Conservation (phyloP, 2,113 vertebrate species). For the Casuarius casuarius region DNA sequence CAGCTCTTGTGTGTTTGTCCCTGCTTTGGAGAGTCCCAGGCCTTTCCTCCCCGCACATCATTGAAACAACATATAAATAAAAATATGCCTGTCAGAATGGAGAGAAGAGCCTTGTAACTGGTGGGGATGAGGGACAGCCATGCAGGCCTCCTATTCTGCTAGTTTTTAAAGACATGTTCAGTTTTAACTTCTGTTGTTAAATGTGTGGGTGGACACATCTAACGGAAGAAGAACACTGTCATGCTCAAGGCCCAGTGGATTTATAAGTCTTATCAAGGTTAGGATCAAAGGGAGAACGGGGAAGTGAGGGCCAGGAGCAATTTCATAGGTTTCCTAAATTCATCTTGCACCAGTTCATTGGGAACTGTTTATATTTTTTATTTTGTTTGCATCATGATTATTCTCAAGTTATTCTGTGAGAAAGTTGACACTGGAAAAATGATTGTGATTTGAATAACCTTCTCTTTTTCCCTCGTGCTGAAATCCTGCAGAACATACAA, state of each 20-base stretch:
- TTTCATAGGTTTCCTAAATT: not conserved
- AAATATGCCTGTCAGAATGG: accelerated
- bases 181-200: not conserved
- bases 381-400: not conserved
- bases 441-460: not conserved
- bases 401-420: not conserved
- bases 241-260: not conserved
- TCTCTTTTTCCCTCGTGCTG: not conserved
- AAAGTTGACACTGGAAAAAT: not conserved
- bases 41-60: not conserved
- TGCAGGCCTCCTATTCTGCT: not conserved
- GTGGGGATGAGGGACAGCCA: not conserved
- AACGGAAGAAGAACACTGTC: not conserved
- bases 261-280: not conserved
- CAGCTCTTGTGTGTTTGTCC: not conserved
- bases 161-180: not conserved
- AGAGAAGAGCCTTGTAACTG: not conserved
- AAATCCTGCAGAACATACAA: not conserved
- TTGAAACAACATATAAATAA: not conserved
- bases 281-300: not conserved
- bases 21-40: accelerated
- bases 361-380: not conserved
- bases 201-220: not conserved
- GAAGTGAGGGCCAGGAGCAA: not conserved
- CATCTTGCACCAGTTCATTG: not conserved